These are phyloP conservation scores for Dexiosoma caninum DNA, from an alignment of 2,888 invertebrate species.

Conservation along the genomic window DNA sequence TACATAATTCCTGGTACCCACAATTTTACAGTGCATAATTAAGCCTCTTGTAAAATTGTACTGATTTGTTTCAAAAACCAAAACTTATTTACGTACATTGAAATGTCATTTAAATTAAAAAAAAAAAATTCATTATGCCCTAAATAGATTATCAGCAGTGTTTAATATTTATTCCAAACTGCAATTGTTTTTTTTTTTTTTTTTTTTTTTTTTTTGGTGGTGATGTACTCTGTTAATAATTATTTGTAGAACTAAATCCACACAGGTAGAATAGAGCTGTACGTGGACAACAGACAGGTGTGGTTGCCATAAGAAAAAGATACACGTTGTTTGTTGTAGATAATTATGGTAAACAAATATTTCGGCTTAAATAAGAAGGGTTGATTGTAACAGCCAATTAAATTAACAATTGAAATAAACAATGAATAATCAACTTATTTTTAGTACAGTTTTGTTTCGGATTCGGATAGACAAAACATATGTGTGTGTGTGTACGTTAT, in stretches of 20 bases:
- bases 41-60: conserved; percentile 35
- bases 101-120: conserved; percentile 7
- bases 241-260: not conserved
- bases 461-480: too few species aligned
- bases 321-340: not conserved
- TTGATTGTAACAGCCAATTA: not conserved
- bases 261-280: not conserved
- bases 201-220: too few species aligned
- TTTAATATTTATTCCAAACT: conserved; percentile 1
- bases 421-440: not conserved
- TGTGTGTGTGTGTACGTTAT: too few species aligned
- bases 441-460: not conserved
- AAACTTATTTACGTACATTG: not conserved
- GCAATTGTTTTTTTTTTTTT: not conserved
- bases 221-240: not conserved
- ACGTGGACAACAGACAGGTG: not conserved
- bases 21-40: conserved; percentile 36
- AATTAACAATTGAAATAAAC: not conserved
- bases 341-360: not conserved
- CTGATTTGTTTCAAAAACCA: conserved; percentile 1
- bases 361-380: not conserved
- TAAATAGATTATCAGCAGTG: conserved; percentile 33
- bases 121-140: conserved; percentile 4
- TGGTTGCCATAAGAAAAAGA: not conserved
- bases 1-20: not conserved